A percentile compares a stretch with the other conserved stretches of the same genome.
Conservation (phyloP, 2,888 invertebrate species). For the Alloplasta piceator region DNA sequence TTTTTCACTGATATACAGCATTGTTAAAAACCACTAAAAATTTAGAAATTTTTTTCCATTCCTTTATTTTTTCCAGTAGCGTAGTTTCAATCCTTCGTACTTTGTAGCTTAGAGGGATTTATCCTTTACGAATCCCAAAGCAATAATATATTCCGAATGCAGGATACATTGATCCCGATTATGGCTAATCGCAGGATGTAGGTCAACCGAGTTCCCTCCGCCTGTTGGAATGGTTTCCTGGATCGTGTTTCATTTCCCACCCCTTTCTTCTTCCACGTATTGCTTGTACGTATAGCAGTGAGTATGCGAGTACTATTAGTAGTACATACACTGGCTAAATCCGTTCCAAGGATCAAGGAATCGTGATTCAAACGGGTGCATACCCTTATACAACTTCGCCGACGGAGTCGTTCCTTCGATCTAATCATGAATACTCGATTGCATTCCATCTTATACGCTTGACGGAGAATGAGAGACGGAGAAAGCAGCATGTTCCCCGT, state of each 20-base stretch:
- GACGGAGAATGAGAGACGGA: no score
- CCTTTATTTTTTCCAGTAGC: no score
- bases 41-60: no score
- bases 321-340: not conserved
- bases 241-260: slow-evolving; percentile 2
- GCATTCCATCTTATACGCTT: not conserved
- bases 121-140: no score
- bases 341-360: slow-evolving; percentile 5
- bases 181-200: slow-evolving; percentile 37
- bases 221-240: slow-evolving; percentile 7
- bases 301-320: slow-evolving; percentile 14
- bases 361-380: not conserved
- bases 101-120: no score
- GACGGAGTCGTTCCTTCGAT: not conserved
- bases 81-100: no score
- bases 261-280: not conserved
- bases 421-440: slow-evolving; percentile 18
- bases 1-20: no score
- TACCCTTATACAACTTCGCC: not conserved
- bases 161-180: slow-evolving; percentile 36
- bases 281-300: slow-evolving; percentile 18
- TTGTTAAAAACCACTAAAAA: no score
- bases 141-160: no score
- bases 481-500: not conserved
- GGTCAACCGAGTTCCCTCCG: slow-evolving; percentile 11